Base-by-base conservation (phyloP, 2,888 invertebrate species). In the Spisula solida region DNA sequence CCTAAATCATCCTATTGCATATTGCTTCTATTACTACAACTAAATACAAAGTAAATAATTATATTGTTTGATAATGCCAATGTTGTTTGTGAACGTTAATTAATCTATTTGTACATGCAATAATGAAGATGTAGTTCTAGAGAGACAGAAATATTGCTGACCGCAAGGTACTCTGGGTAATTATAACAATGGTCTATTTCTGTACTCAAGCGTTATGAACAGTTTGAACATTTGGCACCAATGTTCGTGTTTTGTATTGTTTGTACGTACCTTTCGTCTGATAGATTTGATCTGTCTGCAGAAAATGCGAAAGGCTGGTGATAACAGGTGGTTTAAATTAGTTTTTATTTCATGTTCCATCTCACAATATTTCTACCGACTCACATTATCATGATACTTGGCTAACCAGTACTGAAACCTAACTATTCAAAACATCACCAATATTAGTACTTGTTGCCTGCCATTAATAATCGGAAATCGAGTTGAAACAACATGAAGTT, bases 131-230 rank as follows among this genome's bases (percentile, higher is more conserved):
- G 14, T 1, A 51, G 51, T 20, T 8, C 60, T n/a, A 41, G 41
- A 41, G n/a, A 6, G 60, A 2, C 60, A 66, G 60, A 25, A 66
- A 8, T n/a, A 66, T 66, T 6, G 4, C 10, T 66, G n/a, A 66
- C 60, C 60, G 60, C n/a, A 25, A 8, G 60, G 60, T 25, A 25
- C 25, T n/a, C 25, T 25, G 6, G 60, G 60, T 66, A 66, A 66
- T 66, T 66, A 66, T 25, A 66, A n/a, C 60, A 25, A 25, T 60
- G 25, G 60, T 66, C 60, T 66, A 66, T 66, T 66, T 66, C 12
- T 25, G 60, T 66, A 66, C 25, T 66, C 25, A 66, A 25, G 60
- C 60, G 60, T 25, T 25, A 41, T 41, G 41, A 41, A 41, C 41
- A 41, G 2, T 41, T 41, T 25, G 60, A 25, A 66, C 25, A 6